Conservation (phyloP, 2,888 invertebrate species). For the Chloroclystis v-ata region DNA sequence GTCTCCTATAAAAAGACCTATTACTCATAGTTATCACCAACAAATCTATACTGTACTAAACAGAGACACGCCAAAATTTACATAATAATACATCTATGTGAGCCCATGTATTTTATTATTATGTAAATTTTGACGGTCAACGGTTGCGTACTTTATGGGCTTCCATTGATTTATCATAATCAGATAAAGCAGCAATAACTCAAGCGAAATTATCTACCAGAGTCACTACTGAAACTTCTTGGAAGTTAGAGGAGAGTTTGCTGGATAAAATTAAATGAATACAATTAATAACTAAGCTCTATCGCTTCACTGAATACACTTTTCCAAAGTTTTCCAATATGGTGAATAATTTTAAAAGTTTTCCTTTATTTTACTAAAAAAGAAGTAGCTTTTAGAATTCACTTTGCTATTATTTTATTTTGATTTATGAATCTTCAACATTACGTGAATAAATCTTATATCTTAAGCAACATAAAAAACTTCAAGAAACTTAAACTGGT, state of each 20-base stretch:
- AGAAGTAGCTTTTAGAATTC: not conserved
- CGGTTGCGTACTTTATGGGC: constrained; percentile 6
- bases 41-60: no score
- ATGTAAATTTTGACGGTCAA: constrained; percentile 12
- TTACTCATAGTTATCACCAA: no score
- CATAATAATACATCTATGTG: no score
- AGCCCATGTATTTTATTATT: not conserved
- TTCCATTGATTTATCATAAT: constrained; percentile 20
- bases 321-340: not conserved
- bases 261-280: not conserved
- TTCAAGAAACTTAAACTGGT: no score
- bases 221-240: constrained; percentile 5
- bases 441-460: no score
- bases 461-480: no score
- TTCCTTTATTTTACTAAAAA: not conserved
- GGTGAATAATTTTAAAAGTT: not conserved
- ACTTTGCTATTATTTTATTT: no score
- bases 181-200: constrained; percentile 21
- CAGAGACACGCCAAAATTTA: no score
- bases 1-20: no score
- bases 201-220: constrained; percentile 7
- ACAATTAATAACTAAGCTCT: not conserved
- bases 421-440: no score
- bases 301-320: not conserved
- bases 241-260: not conserved